Evolutionary conservation across 2,888 invertebrate species (phyloP), one percentile per base, ranked within the genome.

Genomic region (Scelioninae gen. 1): DNA sequence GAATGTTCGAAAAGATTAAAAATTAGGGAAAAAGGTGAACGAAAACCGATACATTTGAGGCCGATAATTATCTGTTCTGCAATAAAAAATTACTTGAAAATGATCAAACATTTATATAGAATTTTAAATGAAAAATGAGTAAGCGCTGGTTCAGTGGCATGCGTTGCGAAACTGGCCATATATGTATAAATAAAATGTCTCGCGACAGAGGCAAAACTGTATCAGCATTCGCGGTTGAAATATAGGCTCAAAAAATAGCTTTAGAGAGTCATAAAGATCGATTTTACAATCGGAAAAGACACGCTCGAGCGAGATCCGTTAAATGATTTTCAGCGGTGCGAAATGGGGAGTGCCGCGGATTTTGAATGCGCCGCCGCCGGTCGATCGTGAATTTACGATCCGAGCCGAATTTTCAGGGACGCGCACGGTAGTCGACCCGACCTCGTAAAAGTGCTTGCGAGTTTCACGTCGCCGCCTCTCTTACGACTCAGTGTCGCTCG

Each of bases 351-450:
- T 23, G 31, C 13, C 3, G 16, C 34, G 60, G 45, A 66, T 74
- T 80, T 80, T 56, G 74, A 75, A 79, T 66, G 72, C 72, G 47
- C 69, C 62, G 51, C 31, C 56, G 65, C n/a, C 23, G 23, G 40
- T 71, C 69, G 65, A 76, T 82, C 81, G 71, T 43, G 62, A 66
- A 77, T 82, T 82, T 82, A 82, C 77, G 72, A 72, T 62, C 55
- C 32, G 72, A 72, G 66, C 72, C 72, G 77, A 82, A 82, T 66
- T 82, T 77, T 82, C 82, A 77, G 66, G 76, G 76, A 76, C 82
- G 66, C 72, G 65, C 60, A 58, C 71, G 66, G 75, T 63, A 75
- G 71, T 65, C 81, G 81, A 75, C 75, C 69, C 81, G 71, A 71
- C 75, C 76, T 82, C 81, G 81, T 82, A 82, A 82, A 82, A 63